Conservation (phyloP, 1,140 invertebrate genomes). For the Vanessa atalanta region DNA sequence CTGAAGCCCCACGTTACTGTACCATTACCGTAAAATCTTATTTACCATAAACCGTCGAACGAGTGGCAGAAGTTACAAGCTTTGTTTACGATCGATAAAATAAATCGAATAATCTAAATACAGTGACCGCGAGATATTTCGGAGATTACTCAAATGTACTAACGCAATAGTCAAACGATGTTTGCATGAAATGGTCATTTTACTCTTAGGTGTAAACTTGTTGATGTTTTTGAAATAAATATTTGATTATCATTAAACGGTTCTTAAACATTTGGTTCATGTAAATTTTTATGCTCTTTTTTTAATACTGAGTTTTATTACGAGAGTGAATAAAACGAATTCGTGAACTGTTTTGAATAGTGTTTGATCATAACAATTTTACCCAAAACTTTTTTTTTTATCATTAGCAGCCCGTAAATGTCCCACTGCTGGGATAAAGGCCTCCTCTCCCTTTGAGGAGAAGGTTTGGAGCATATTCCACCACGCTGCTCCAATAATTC, state of each 20-base stretch:
- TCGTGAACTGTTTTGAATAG: no score
- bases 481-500: no score
- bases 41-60: conserved; percentile 73
- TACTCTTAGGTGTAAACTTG: conserved; percentile 1
- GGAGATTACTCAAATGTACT: not conserved
- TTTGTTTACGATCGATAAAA: conserved; percentile 77
- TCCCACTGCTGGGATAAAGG: no score
- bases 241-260: not conserved
- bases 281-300: not conserved
- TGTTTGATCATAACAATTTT: no score
- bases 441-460: no score
- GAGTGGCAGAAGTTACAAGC: conserved; percentile 67
- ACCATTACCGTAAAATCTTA: conserved; percentile 69
- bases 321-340: not conserved
- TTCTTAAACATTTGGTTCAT: not conserved
- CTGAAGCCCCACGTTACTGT: conserved; percentile 57
- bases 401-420: no score
- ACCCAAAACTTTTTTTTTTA: no score
- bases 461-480: no score
- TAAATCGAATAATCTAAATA: conserved; percentile 71
- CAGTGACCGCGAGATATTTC: conserved; percentile 39
- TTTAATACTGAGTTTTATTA: not conserved
- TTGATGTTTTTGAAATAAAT: not conserved
- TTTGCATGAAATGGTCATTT: not conserved
- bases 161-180: conserved; percentile 4